Percentiles rank a stretch among this genome's conserved stretches.
Evolutionary conservation across 2,113 vertebrate species (phyloP).

Genomic region (Macrotus californicus): DNA sequence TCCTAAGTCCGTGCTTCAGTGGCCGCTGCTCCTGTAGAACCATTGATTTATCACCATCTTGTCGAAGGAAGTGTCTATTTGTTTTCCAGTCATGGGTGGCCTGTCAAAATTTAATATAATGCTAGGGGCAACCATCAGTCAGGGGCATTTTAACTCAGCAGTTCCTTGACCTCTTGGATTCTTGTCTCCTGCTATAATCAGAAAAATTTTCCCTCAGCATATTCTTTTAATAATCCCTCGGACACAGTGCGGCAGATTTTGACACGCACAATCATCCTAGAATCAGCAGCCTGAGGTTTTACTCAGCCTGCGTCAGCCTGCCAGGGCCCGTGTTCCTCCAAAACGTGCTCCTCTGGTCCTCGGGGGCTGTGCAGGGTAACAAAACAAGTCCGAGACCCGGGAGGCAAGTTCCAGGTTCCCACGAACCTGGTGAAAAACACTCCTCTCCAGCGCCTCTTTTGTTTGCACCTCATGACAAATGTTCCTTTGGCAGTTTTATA

Average conservation of each 20-base stretch:
- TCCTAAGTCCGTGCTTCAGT: neutral
- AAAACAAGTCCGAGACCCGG: too few relatives aligned
- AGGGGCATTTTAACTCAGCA: neutral
- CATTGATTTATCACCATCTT: neutral
- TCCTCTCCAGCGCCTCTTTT: neutral
- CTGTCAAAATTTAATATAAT: neutral
- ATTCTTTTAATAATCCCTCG: neutral
- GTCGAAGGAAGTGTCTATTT: neutral
- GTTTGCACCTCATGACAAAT: slow-evolving; percentile 59
- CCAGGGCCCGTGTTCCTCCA: neutral
- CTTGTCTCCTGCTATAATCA: neutral
- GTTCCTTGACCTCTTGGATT: neutral
- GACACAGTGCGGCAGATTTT: neutral
- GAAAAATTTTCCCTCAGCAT: neutral
- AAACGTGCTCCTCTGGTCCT: neutral
- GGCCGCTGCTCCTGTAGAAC: neutral
- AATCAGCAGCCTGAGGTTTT: neutral
- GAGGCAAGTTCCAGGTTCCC: neutral
- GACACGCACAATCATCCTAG: neutral
- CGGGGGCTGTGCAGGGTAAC: neutral
- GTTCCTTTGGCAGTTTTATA: slow-evolving; percentile 64
- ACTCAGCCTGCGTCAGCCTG: neutral
- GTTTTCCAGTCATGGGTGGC: neutral
- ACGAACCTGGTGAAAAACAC: neutral
- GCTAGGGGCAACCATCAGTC: neutral